Conservation (phyloP, 1,140 invertebrate species). For the Physella acuta region DNA sequence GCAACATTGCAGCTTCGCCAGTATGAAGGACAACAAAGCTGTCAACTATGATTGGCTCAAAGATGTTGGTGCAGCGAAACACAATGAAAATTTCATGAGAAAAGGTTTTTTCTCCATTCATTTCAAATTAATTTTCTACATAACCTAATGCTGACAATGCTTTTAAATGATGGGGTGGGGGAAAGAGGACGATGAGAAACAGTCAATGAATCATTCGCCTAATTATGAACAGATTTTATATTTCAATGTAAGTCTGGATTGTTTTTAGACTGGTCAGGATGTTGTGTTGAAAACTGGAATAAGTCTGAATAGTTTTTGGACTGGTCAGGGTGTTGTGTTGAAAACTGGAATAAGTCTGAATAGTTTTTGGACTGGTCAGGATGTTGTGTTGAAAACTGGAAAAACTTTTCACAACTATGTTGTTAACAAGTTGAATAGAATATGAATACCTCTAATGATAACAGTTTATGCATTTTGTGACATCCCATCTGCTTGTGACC, state of each 20-base stretch:
- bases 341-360: neutral
- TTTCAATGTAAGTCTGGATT: neutral
- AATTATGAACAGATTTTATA: neutral
- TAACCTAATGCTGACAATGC: too few relatives aligned
- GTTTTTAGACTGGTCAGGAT: neutral
- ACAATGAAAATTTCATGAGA: constrained; percentile 58
- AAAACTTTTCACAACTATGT: too few relatives aligned
- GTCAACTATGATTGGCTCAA: constrained; percentile 63
- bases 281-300: neutral
- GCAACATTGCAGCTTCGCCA: constrained; percentile 76
- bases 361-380: neutral
- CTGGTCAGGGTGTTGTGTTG: neutral
- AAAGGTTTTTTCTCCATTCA: constrained; percentile 52
- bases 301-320: neutral
- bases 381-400: neutral
- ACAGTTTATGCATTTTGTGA: neutral
- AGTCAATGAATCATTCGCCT: too few relatives aligned
- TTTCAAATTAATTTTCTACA: neutral
- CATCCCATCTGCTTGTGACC: neutral
- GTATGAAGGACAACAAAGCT: constrained; percentile 73
- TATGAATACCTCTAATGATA: neutral
- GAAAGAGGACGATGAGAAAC: too few relatives aligned
- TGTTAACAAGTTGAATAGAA: too few relatives aligned
- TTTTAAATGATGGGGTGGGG: too few relatives aligned
- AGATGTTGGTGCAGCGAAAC: constrained; percentile 55